phyloP scores from a whole-genome alignment of 2,113 vertebrate genomes.

The Lanius collurio region DNA sequence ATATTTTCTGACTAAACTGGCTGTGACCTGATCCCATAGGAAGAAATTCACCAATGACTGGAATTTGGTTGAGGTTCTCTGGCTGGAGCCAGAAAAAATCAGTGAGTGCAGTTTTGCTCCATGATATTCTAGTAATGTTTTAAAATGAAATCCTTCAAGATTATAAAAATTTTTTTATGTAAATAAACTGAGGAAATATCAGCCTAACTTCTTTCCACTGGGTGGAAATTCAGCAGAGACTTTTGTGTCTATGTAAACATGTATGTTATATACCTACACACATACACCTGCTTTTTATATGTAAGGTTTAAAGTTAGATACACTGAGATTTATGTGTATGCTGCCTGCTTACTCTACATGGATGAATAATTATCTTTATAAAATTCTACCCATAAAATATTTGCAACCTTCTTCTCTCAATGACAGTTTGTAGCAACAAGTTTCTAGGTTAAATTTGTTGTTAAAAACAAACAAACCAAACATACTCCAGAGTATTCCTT shows the following conservation, averaged over 20 bases:
- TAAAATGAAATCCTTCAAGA: background rate
- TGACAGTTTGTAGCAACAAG: background rate
- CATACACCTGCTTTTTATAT: background rate
- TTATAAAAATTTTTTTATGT: background rate
- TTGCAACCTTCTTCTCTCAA: background rate
- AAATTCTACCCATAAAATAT: background rate
- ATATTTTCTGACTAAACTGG: background rate
- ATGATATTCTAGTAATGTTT: background rate
- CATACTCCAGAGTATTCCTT: background rate
- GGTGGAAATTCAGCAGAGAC: background rate
- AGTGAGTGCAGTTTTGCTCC: background rate
- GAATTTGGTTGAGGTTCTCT: background rate
- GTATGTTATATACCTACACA: rapidly evolving
- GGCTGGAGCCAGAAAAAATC: background rate
- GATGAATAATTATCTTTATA: background rate
- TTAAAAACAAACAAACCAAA: background rate
- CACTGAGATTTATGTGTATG: background rate
- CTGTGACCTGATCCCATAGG: background rate
- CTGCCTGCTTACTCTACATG: background rate
- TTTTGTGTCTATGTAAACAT: background rate
- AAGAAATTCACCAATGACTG: background rate
- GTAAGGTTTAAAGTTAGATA: background rate
- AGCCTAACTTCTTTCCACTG: background rate
- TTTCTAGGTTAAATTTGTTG: background rate
- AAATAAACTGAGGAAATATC: background rate